phyloP scores from a whole-genome alignment of 2,113 vertebrate genomes.

The Chiloscyllium plagiosum region DNA sequence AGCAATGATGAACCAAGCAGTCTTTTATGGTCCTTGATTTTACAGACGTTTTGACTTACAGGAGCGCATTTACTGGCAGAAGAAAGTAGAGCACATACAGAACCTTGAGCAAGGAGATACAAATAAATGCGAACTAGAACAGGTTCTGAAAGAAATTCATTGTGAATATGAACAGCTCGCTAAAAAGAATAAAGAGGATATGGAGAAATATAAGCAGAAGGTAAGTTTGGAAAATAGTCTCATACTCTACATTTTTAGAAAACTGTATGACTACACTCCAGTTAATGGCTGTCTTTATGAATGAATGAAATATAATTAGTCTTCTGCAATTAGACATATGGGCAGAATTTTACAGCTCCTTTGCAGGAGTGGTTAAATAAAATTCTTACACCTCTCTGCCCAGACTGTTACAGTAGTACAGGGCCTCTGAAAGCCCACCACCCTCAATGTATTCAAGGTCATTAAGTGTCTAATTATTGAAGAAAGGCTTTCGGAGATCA shows the following conservation, averaged over 20 bases:
- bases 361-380: background rate
- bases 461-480: too few species aligned
- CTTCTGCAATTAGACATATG: background rate
- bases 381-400: background rate
- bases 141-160: conserved; percentile 27
- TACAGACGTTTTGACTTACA: background rate
- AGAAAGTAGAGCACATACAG: conserved; percentile 26
- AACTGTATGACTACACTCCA: background rate
- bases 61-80: conserved; percentile 32
- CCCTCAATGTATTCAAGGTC: too few species aligned
- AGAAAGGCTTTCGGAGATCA: too few species aligned
- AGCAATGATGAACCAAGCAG: background rate
- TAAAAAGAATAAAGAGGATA: conserved; percentile 28
- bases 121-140: conserved; percentile 19
- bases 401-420: background rate
- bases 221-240: background rate
- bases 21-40: background rate
- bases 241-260: background rate
- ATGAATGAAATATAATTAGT: background rate
- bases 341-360: background rate
- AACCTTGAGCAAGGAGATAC: conserved; percentile 9
- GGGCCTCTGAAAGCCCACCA: background rate
- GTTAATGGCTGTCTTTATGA: background rate
- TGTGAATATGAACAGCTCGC: conserved; percentile 15
- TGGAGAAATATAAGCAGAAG: conserved; percentile 35